Conservation (phyloP, 35 echinoderm and acorn worm species). For the Apostichopus japonicus region DNA sequence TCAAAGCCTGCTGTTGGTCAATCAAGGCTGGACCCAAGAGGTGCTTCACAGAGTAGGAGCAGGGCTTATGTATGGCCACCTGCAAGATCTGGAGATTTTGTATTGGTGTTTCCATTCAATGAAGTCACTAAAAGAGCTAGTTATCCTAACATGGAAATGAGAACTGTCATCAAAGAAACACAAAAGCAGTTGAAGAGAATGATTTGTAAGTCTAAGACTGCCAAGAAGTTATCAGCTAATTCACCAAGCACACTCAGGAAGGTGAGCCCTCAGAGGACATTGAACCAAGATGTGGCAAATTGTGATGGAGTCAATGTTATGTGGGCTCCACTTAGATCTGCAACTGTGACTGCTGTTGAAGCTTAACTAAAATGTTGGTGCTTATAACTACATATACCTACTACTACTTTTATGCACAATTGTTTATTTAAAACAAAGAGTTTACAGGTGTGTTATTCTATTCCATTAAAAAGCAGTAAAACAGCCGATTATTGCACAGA, state of each 20-base stretch:
- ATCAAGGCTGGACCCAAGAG: background rate
- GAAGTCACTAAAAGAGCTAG: constrained; percentile 76
- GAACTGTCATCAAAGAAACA: constrained; percentile 78
- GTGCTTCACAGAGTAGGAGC: background rate
- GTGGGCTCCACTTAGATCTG: constrained; percentile 35
- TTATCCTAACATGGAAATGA: constrained; percentile 72
- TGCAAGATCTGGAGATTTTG: constrained; percentile 72
- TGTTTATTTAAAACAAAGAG: too few relatives aligned
- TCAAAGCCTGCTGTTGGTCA: constrained; percentile 4
- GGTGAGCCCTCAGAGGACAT: background rate
- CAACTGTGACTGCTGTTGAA: constrained; percentile 22
- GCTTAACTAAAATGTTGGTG: background rate
- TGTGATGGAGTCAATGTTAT: background rate
- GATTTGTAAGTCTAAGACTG: constrained; percentile 63
- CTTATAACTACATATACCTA: background rate
- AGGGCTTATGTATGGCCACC: constrained; percentile 22
- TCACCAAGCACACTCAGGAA: background rate
- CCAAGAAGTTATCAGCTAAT: constrained; percentile 29
- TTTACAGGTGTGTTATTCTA: too few relatives aligned
- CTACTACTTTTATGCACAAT: too few relatives aligned
- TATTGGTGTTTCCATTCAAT: constrained; percentile 83
- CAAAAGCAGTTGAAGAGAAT: constrained; percentile 76
- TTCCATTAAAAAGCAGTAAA: too few relatives aligned
- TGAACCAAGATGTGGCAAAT: background rate
- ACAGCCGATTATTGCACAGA: too few relatives aligned